Base-by-base conservation (phyloP, 2,113 vertebrate genomes). In the Melanostigma gelatinosum region DNA sequence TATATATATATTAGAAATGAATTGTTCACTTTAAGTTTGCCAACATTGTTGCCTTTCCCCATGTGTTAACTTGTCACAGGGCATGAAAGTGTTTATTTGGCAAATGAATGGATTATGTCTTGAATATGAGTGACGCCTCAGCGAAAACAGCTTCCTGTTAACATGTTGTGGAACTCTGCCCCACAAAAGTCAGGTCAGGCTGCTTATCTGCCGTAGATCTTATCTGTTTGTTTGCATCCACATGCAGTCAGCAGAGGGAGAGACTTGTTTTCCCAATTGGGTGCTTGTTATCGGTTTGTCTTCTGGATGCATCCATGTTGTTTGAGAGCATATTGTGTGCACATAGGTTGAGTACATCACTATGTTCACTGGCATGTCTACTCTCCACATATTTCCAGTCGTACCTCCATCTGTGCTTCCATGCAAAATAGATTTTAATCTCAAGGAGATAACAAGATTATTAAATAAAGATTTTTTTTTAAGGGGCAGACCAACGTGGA, bases 161-260 rank as follows among this genome's bases (percentile, higher is more conserved):
- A 55, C 44, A 15, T 2, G 79, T 16, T 44, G 20, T 36, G 40
- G 54, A 76, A 73, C 80, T 69, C 77, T 74, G 72, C n/a, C 71
- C 48, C 0, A 6, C 6, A 27, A 2, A 12, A 69, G 58, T 62
- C 22, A 70, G 46, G 40, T 34, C 50, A 8, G 65, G 2, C 52
- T 1, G 15, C 6, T 0, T 32, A 4, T 10, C 4, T n/a, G 34
- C 0, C 40, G 57, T 24, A 60, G 55, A 15, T 63, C 64, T 38
- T 13, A 72, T 86, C 60, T 55, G 68, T 77, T 76, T 78, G 46
- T 78, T 76, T 80, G 46, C 24, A 15, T 13, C 40, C 73, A 84
- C 18, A 0, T 46, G 67, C 65, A 9, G 63, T 64, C 61, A 63
- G 72, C 77, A 44, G n/a, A 38, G 22, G 5, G 3, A 9, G 40